These are phyloP conservation scores for Adela reaumurella DNA, from an alignment of 2,888 invertebrate species.

Conservation along the genomic window DNA sequence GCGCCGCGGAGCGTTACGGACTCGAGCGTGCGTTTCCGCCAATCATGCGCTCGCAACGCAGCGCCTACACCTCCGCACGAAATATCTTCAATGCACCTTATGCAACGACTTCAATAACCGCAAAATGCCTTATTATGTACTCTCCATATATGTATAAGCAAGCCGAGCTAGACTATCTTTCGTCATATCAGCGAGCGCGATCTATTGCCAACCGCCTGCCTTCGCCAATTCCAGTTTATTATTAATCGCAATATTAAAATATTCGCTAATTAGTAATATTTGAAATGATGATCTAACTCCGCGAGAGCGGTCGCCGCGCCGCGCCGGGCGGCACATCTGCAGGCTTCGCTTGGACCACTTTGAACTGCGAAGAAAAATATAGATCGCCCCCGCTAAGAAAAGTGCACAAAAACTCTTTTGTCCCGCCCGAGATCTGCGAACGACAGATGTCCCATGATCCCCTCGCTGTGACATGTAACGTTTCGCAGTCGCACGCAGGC, in stretches of 20 bases:
- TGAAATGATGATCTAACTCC: too few relatives aligned
- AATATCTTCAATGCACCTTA: conserved; percentile 45
- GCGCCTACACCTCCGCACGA: conserved; percentile 39
- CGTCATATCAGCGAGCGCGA: background rate
- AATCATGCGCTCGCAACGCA: background rate
- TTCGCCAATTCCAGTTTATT: background rate
- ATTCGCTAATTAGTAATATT: background rate
- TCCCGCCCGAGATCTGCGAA: background rate
- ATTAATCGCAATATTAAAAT: background rate
- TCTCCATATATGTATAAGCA: conserved; percentile 54
- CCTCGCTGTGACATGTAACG: too few relatives aligned
- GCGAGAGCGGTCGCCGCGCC: too few relatives aligned
- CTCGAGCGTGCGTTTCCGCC: background rate
- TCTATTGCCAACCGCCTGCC: background rate
- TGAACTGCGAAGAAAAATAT: too few relatives aligned
- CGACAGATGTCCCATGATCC: too few relatives aligned
- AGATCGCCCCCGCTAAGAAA: background rate
- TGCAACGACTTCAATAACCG: conserved; percentile 52
- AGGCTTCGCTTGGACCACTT: too few relatives aligned
- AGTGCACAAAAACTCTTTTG: background rate
- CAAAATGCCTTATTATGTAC: conserved; percentile 54
- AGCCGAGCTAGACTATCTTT: conserved; percentile 41
- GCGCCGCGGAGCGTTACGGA: background rate
- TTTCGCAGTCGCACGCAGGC: background rate
- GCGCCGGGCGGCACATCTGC: too few relatives aligned